Evolutionary conservation across 1,140 invertebrate genomes (phyloP), one percentile per base, ranked within the genome.

Genomic region (Drosophila biarmipes): DNA sequence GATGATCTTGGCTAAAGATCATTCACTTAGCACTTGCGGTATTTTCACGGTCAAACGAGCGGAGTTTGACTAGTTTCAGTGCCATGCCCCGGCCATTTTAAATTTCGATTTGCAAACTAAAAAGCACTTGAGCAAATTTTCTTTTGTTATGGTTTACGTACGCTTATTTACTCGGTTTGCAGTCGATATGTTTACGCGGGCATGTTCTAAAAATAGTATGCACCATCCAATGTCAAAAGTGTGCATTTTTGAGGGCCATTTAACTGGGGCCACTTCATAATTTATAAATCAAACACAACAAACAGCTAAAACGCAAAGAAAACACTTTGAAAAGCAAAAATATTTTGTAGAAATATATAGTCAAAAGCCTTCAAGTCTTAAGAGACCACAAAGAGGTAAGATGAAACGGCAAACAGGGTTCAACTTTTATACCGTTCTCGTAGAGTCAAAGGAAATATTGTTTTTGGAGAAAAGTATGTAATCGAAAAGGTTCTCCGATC

Each of bases 191-290:
- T 74, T 75, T 75, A 75, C 46, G 59, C 73, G 53, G 24, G 31
- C 68, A 38, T 38, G 35, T 61, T 72, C 80, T 84, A 84, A 80
- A 85, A 73, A 85, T 84, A 85, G 46, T 52, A 35, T 55, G 34
- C 66, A 54, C 24, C 49, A 52, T 54, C 61, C 73, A 73, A 58
- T 66, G 64, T 75, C 48, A 56, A 82, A 79, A 84, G 80, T 84
- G 80, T 85, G 80, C 85, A 85, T 85, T 80, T 69, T 57, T 63
- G 80, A 78, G 80, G 80, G 80, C 71, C 80, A 63, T 66, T 31
- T 66, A 40, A 58, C 71, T 61, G 72, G 59, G 74, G 75, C 80
- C 84, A 75, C 80, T 58, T 84, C 64, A 79, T 84, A 79, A 79
- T 84, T 69, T 78, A 66, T 79, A 74, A 66, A 58, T 69, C 80